These are phyloP conservation scores for Trididemnum nubilum DNA, from an alignment of 23 tunicate genomes.

Conservation along the genomic window DNA sequence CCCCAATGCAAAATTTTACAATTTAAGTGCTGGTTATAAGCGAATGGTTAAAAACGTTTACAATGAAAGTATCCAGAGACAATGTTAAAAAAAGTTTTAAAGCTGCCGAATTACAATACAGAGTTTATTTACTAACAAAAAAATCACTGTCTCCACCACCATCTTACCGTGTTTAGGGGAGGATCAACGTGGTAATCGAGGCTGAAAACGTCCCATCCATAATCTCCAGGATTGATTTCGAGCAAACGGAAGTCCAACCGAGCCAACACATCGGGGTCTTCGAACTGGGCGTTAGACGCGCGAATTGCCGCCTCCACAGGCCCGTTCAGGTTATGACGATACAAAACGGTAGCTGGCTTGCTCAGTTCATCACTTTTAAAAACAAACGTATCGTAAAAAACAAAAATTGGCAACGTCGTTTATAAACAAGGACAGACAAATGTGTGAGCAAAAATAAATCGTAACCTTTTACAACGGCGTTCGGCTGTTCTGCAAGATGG, in stretches of 20 bases:
- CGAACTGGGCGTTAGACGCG: constrained; percentile 91
- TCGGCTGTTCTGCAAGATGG: too few relatives aligned
- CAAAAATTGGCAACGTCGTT: background rate
- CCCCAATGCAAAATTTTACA: too few relatives aligned
- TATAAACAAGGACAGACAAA: too few relatives aligned
- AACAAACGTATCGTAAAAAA: background rate
- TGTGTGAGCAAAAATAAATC: too few relatives aligned
- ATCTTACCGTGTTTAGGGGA: constrained; percentile 82
- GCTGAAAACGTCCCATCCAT: constrained; percentile 96
- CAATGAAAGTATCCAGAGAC: too few relatives aligned
- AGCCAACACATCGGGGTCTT: constrained; percentile 86
- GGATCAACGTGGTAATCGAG: constrained; percentile 88
- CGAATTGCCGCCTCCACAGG: constrained; percentile 89
- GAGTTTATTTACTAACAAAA: too few relatives aligned
- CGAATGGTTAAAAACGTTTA: too few relatives aligned
- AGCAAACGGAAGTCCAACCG: constrained; percentile 84
- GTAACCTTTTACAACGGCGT: too few relatives aligned
- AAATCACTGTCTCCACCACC: too few relatives aligned
- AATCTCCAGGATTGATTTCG: constrained; percentile 91
- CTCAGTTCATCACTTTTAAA: constrained; percentile 74
- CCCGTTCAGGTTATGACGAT: constrained; percentile 86
- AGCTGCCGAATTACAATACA: too few relatives aligned
- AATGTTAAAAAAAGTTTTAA: too few relatives aligned
- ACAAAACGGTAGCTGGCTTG: constrained; percentile 76
- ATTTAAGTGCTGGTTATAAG: too few relatives aligned